Evolutionary conservation across 2,888 invertebrate species (phyloP), one percentile per base, ranked within the genome.

Genomic region (Hoplodrina blanda): DNA sequence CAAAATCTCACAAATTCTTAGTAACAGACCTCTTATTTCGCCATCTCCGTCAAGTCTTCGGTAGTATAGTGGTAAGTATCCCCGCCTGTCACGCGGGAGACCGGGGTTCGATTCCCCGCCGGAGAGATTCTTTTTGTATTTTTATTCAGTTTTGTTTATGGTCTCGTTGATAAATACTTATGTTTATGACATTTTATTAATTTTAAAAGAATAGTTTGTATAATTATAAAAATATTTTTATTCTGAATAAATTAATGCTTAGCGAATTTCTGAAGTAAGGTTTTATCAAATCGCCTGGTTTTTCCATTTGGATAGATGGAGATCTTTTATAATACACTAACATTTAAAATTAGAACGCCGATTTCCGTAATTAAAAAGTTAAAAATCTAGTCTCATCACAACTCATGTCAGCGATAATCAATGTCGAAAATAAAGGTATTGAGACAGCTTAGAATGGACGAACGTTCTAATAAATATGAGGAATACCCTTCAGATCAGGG

Each of bases 11-110:
- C 5, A 4, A 44, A 11, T 0, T 2, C 20, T 11, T 50, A 50
- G 0, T 46, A 75, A 25, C 0, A 0, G 19, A 25, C 54, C 49
- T 5, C 0, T 5, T 10, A 73, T 79, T 78, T 78, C 50, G 65
- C 2, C 7, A 0, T 0, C 0, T 0, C 0, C 0, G 0, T 0
- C 0, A 60, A 50, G 59, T 78, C 78, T 78, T 78, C 78, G 72
- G 85, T 96, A 96, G 96, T 96, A 96, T 96, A 96, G 96, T 96
- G 96, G 96, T 96, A 80, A 96, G 96, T 96, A 96, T 96, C 96
- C 96, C 96, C 95, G 96, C 96, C 96, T 96, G 95, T 96, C 96
- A 96, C 96, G 95, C 96, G 96, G 95, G 96, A 96, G 96, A 85
- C 84, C 85, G 84, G 85, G 84, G 84, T 85, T 85, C 84, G 84